Percentiles rank a stretch among this genome's conserved stretches.
These are phyloP conservation scores for Drosophila neonasuta DNA, from an alignment of 2,888 invertebrate genomes.

Conservation along the genomic window DNA sequence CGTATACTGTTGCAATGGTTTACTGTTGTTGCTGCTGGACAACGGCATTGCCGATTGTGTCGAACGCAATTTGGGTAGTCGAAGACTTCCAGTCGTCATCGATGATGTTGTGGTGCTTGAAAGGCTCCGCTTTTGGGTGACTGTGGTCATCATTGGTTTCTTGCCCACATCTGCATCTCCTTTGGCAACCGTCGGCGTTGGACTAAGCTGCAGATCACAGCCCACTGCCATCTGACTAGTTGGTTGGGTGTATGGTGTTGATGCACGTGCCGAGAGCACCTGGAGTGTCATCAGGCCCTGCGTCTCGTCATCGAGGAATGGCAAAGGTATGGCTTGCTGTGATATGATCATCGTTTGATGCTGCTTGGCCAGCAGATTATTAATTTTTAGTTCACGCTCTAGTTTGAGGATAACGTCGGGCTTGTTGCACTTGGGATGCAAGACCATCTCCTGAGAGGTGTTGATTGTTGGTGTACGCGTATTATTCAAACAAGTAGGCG, in stretches of 20 bases:
- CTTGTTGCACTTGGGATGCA: slow-evolving; percentile 64
- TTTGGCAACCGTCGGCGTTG: slow-evolving; percentile 28
- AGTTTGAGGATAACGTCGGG: slow-evolving; percentile 45
- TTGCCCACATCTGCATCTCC: slow-evolving; percentile 3
- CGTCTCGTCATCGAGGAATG: slow-evolving; percentile 70
- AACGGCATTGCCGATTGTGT: slow-evolving; percentile 22
- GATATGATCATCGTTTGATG: slow-evolving; percentile 40
- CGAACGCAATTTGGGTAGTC: slow-evolving; percentile 35
- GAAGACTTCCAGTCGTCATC: slow-evolving; percentile 5
- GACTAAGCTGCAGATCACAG: slow-evolving; percentile 74
- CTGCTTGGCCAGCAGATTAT: slow-evolving; percentile 57
- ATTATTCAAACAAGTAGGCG: slow-evolving; percentile 30
- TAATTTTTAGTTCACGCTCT: slow-evolving; percentile 59
- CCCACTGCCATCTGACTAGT: slow-evolving; percentile 61
- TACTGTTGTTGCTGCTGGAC: slow-evolving; percentile 2
- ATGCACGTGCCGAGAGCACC: slow-evolving; percentile 77
- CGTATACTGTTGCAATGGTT: slow-evolving; percentile 60
- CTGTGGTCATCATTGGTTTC: slow-evolving; percentile 7
- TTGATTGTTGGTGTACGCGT: slow-evolving; percentile 10
- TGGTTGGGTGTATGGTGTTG: slow-evolving; percentile 78
- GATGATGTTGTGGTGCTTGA: slow-evolving; percentile 15
- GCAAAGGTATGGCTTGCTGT: slow-evolving; percentile 69
- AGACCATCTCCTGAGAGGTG: slow-evolving; percentile 44
- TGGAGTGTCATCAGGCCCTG: slow-evolving; percentile 70
- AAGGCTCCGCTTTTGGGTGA: slow-evolving; percentile 20